Percentiles rank a stretch among this genome's conserved stretches.
Evolutionary conservation across 2,113 vertebrate genomes (phyloP).

Genomic region (Lamprologus lemairii): DNA sequence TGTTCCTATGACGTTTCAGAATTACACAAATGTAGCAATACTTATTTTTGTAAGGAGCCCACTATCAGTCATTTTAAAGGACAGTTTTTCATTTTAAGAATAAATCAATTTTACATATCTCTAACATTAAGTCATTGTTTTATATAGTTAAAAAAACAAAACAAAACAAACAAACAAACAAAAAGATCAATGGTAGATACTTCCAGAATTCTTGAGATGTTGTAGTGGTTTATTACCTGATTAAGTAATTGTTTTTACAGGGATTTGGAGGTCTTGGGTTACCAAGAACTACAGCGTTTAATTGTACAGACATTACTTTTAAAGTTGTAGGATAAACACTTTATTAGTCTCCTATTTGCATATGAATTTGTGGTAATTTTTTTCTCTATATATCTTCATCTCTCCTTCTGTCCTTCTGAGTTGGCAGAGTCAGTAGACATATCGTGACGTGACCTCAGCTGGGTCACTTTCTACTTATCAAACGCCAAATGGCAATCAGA

Average conservation of each 20-base stretch:
- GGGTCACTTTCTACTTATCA: neutral
- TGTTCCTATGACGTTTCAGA: neutral
- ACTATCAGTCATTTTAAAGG: neutral
- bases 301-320: neutral
- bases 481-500: constrained; percentile 27
- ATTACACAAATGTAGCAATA: neutral
- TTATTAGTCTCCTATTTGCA: neutral
- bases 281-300: neutral
- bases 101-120: neutral
- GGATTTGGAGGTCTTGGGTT: neutral
- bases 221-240: neutral
- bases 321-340: neutral
- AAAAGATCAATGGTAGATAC: neutral
- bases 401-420: neutral
- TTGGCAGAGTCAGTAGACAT: neutral
- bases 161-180: neutral
- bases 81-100: neutral
- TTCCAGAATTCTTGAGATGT: neutral
- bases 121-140: neutral
- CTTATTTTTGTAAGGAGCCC: neutral
- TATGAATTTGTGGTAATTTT: neutral
- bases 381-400: neutral
- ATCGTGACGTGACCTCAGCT: constrained; percentile 13
- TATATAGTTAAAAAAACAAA: neutral
- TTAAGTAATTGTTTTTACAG: neutral